phyloP scores from a whole-genome alignment of 2,797 vertebrate species.

The Fringilla coelebs region DNA sequence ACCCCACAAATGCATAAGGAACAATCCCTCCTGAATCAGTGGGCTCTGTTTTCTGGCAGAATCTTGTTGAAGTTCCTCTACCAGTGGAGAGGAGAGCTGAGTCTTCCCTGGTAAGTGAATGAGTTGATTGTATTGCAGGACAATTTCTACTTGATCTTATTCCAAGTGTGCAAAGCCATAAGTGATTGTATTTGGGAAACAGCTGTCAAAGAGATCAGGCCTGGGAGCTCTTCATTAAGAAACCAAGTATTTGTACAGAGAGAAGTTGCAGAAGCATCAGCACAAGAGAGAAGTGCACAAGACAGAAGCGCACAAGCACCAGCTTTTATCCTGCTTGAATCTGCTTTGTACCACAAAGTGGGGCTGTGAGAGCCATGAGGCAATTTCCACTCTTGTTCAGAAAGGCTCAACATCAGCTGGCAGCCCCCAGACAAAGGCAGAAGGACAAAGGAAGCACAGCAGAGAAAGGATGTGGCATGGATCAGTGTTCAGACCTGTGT shows the following conservation, averaged over 20 bases:
- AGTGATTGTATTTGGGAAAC: conserved; percentile 2
- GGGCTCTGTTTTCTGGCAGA: neutral
- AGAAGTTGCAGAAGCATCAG: neutral
- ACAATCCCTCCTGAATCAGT: neutral
- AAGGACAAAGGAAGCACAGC: neutral
- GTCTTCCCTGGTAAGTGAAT: neutral
- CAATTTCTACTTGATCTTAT: neutral
- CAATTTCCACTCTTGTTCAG: neutral
- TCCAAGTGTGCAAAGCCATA: neutral
- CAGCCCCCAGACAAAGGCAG: neutral
- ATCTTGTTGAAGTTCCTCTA: neutral
- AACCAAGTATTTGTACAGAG: neutral
- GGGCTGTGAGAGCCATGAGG: neutral
- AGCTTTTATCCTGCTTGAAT: neutral
- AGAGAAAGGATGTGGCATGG: neutral
- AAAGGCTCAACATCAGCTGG: neutral
- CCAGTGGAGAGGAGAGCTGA: neutral
- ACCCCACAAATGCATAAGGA: neutral
- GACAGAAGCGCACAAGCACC: neutral
- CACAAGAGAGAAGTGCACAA: no score
- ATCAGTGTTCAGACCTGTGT: neutral
- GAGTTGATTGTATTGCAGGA: neutral
- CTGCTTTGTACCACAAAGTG: neutral
- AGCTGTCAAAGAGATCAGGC: neutral
- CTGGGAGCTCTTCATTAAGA: neutral